These are phyloP conservation scores for Pammene aurita DNA, from an alignment of 2,888 invertebrate species.

Conservation along the genomic window DNA sequence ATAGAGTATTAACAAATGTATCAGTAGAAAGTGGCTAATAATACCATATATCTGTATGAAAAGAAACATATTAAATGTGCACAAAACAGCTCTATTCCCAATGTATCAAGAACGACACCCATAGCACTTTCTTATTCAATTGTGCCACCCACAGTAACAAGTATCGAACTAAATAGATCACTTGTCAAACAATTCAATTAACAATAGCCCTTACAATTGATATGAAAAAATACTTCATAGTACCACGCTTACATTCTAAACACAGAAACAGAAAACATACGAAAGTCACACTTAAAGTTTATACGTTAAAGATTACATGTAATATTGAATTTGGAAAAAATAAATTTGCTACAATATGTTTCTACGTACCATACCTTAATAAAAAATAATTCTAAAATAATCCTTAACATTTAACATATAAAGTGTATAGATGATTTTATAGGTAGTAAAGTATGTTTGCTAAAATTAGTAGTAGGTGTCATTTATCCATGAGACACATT, in stretches of 20 bases:
- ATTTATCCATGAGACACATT: conserved; percentile 51
- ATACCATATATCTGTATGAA: conserved; percentile 18
- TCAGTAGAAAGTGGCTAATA: conserved; percentile 29
- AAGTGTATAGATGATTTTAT: background rate
- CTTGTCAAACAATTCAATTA: conserved; percentile 65
- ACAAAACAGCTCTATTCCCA: background rate
- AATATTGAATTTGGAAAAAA: background rate
- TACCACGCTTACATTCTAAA: background rate
- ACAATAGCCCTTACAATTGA: conserved; percentile 59
- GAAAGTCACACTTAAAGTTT: conserved; percentile 16
- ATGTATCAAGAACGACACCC: background rate
- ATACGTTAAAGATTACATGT: background rate
- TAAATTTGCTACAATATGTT: conserved; percentile 40
- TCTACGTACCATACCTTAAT: conserved; percentile 10
- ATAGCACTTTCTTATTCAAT: conserved; percentile 16
- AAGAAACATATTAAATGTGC: background rate
- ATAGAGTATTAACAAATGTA: conserved; percentile 32
- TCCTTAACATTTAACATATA: conserved; percentile 7
- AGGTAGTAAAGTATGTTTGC: conserved; percentile 37
- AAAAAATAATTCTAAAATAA: background rate
- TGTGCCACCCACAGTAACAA: conserved; percentile 57
- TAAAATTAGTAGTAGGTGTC: conserved; percentile 47
- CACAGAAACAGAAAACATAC: background rate
- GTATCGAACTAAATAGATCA: conserved; percentile 57
- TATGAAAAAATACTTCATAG: conserved; percentile 48